Evolutionary conservation across 2,888 invertebrate species (phyloP), one percentile per base, ranked within the genome.

Genomic region (Eurytoma adleriae): DNA sequence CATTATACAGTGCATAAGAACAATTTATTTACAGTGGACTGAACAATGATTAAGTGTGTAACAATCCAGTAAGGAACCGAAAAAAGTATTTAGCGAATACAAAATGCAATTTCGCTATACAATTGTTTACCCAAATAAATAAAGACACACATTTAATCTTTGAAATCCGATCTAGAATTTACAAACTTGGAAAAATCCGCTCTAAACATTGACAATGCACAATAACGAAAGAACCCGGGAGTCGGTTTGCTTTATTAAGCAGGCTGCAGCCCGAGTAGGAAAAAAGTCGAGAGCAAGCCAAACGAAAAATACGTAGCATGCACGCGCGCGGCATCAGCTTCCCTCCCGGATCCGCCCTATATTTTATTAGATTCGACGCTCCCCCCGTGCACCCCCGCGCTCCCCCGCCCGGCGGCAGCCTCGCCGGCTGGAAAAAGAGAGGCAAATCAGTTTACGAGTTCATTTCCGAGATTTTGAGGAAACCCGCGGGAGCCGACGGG

Each of bases 401-500:
- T 72, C 61, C 66, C 20, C 27, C 56, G 14, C 14, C 64, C 61
- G 18, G 62, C 40, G n/a, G n/a, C 67, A 61, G 57, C 73, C 59
- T 76, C 57, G 24, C 27, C n/a, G 18, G 16, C 66, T 59, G 50
- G 50, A 62, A 48, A 40, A 59, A 64, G 52, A 48, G 52, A 50
- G 62, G 66, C 66, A 78, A 71, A 68, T 68, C 70, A 67, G 70
- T 66, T 68, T 71, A 71, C 64, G 61, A 66, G 57, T 66, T 66
- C 66, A 61, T 78, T 71, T 66, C 24, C n/a, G 52, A 71, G 71
- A 68, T 71, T 78, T 78, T 71, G 54, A 52, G 30, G 66, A 78
- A 78, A 71, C 76, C 69, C 76, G 62, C 69, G 76, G 69, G 76
- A 73, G 40, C 18, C 27, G 20, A 54, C 7, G 40, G 4, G 40